phyloP scores from a whole-genome alignment of 2,113 vertebrate species.

The Thermophis baileyi region DNA sequence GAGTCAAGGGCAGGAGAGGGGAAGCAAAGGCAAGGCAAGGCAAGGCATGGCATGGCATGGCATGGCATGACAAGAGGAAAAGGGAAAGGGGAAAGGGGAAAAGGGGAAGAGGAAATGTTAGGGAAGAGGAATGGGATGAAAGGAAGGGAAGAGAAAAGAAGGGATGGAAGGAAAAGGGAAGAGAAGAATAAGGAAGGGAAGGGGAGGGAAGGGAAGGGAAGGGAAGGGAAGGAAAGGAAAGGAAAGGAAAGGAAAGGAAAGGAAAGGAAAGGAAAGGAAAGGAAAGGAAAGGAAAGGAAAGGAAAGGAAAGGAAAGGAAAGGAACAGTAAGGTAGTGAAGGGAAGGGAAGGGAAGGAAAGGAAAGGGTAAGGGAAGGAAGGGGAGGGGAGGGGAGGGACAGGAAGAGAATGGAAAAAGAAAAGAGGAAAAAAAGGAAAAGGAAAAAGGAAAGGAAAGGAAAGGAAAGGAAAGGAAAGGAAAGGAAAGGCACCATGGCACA shows the following conservation, averaged over 20 bases:
- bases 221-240: too few relatives aligned
- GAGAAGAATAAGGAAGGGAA: too few relatives aligned
- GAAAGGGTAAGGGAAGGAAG: not conserved
- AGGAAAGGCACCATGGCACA: constrained; percentile 59
- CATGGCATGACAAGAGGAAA: not conserved
- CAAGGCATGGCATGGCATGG: too few relatives aligned
- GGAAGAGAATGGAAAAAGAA: too few relatives aligned
- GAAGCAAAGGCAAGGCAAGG: not conserved
- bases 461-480: constrained; percentile 41
- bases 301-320: too few relatives aligned
- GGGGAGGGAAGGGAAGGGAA: too few relatives aligned
- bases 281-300: too few relatives aligned
- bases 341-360: not conserved
- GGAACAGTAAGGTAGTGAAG: fast-evolving
- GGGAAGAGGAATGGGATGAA: not conserved
- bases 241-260: too few relatives aligned
- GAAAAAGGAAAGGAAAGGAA: not conserved
- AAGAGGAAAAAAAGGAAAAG: too few relatives aligned
- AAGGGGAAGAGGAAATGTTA: not conserved
- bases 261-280: too few relatives aligned
- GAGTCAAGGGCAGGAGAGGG: not conserved
- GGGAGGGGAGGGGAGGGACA: too few relatives aligned
- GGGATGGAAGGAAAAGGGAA: too few relatives aligned
- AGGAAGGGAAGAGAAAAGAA: not conserved
- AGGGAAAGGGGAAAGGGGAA: not conserved